Percentiles rank a stretch among this genome's conserved stretches.
Conservation (phyloP, 2,888 invertebrate species). For the Drosophila dives region DNA sequence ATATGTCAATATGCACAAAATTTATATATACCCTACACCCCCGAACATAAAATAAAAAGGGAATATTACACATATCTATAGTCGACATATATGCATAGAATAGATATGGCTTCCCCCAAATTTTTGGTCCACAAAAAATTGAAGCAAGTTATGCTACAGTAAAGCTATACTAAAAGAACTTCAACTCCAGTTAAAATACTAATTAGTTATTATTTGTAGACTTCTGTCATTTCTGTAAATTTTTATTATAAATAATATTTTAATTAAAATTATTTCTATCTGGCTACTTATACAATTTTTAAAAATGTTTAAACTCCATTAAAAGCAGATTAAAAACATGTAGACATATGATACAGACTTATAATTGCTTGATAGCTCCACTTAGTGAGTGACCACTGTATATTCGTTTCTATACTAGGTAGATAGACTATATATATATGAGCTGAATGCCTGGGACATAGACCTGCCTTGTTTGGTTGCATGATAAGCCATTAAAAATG, state of each 20-base stretch:
- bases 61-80: slow-evolving; percentile 37
- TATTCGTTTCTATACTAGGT: neutral
- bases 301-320: too few species aligned
- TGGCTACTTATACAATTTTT: neutral
- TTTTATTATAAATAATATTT: neutral
- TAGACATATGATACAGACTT: too few species aligned
- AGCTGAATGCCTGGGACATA: neutral
- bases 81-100: slow-evolving; percentile 42
- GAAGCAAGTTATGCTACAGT: slow-evolving; percentile 30
- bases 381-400: neutral
- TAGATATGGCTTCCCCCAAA: slow-evolving; percentile 57
- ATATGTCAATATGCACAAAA: slow-evolving; percentile 83
- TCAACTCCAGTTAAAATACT: too few species aligned
- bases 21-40: slow-evolving; percentile 65
- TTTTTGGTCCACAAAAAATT: slow-evolving; percentile 36
- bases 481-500: slow-evolving; percentile 78
- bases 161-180: neutral
- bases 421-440: slow-evolving; percentile 7
- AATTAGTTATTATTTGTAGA: neutral
- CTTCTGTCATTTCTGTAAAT: neutral
- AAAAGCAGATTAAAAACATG: too few species aligned
- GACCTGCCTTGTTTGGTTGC: slow-evolving; percentile 48
- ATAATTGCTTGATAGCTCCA: neutral
- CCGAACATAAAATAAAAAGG: slow-evolving; percentile 21
- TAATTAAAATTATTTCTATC: neutral